phyloP scores from a whole-genome alignment of 2,797 vertebrate species.

The Oreonectes daqikongensis region DNA sequence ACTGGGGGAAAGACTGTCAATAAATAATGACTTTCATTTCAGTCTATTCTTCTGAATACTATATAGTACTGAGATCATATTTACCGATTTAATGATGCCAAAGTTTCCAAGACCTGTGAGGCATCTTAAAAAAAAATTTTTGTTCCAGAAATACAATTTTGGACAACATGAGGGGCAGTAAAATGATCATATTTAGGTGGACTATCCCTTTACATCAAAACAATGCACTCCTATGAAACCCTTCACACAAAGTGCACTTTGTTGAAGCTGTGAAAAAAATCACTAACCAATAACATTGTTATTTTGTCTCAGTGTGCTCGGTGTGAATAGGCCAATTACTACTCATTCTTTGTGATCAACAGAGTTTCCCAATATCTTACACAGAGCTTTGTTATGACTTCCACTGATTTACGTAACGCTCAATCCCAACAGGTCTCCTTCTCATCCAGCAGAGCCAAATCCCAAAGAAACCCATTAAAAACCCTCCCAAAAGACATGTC shows the following conservation, averaged over 20 bases:
- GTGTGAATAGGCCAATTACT: slow-evolving; percentile 16
- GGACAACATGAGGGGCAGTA: neutral
- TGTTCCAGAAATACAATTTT: neutral
- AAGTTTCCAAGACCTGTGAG: too few species aligned
- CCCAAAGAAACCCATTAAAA: slow-evolving; percentile 61
- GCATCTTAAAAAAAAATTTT: too few species aligned
- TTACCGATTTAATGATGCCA: too few species aligned
- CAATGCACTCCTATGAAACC: neutral
- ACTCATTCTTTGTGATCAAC: slow-evolving; percentile 12
- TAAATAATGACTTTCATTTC: neutral
- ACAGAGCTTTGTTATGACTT: slow-evolving; percentile 19
- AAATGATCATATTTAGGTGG: neutral
- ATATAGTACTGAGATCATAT: too few species aligned
- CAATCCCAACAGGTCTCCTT: slow-evolving; percentile 42
- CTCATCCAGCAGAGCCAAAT: slow-evolving; percentile 49
- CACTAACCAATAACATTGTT: neutral
- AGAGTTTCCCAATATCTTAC: slow-evolving; percentile 16
- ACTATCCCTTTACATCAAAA: neutral
- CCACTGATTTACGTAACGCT: slow-evolving; percentile 6
- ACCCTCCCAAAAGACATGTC: slow-evolving; percentile 47
- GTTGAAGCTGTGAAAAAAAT: neutral
- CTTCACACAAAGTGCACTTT: neutral
- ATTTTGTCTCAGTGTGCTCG: neutral
- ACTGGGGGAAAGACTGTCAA: neutral
- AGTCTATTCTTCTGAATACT: neutral